phyloP scores from a whole-genome alignment of 2,113 vertebrate species.

The Cichladusa arquata region DNA sequence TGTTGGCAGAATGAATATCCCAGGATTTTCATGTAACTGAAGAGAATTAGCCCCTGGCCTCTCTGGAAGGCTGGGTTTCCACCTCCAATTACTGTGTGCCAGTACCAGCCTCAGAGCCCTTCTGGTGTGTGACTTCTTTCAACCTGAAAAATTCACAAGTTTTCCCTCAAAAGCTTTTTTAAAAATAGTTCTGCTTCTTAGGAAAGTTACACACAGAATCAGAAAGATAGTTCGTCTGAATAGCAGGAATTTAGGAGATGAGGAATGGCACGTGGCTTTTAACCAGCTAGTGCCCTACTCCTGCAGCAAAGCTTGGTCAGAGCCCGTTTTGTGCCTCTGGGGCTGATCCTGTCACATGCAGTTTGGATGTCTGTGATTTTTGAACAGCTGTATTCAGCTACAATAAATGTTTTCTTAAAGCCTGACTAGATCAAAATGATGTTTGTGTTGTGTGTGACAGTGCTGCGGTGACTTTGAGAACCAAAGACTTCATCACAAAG shows the following conservation, averaged over 20 bases:
- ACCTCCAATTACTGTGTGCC: not conserved
- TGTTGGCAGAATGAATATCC: not conserved
- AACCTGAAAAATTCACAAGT: constrained; percentile 47
- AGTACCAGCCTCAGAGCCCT: constrained; percentile 23
- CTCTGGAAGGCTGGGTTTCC: not conserved
- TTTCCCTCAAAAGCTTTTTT: constrained; percentile 32
- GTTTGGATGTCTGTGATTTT: not conserved
- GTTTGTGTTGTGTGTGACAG: constrained; percentile 11
- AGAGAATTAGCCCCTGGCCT: constrained; percentile 16
- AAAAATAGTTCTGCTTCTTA: constrained; percentile 14
- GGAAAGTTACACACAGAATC: not conserved
- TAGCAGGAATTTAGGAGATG: not conserved
- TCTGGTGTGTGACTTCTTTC: constrained; percentile 39
- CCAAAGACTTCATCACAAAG: constrained; percentile 10
- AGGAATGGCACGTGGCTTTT: not conserved
- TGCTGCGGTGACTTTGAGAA: not conserved
- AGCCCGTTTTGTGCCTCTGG: not conserved
- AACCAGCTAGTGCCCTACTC: not conserved
- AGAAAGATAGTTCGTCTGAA: not conserved
- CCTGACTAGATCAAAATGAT: constrained; percentile 14
- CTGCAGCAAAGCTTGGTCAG: not conserved
- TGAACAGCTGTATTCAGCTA: constrained; percentile 13
- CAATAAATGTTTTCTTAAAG: constrained; percentile 21
- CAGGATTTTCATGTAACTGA: not conserved
- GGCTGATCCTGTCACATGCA: not conserved